Evolutionary conservation across 2,797 vertebrate genomes (phyloP).

Genomic region (Darevskia nairensis): DNA sequence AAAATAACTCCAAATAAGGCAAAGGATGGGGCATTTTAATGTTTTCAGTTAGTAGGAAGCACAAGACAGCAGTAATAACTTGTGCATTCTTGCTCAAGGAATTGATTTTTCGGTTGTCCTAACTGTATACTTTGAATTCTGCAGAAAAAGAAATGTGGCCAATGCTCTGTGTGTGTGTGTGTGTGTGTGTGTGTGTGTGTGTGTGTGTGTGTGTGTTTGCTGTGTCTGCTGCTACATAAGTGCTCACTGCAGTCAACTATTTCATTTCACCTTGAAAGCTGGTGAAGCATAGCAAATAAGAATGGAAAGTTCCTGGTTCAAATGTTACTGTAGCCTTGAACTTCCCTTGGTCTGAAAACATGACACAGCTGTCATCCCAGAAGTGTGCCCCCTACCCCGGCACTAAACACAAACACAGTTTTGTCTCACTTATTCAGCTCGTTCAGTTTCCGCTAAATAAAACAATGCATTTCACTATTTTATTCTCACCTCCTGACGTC

Average conservation of each 20-base stretch:
- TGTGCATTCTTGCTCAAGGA: neutral
- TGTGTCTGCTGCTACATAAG: neutral
- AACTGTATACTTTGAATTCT: neutral
- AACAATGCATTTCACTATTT: neutral
- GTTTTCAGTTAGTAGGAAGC: neutral
- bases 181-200: neutral
- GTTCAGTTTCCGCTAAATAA: neutral
- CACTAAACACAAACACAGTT: neutral
- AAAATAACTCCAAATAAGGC: neutral
- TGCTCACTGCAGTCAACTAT: neutral
- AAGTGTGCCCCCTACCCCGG: neutral
- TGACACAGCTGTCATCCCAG: neutral
- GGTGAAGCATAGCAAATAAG: neutral
- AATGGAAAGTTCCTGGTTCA: neutral
- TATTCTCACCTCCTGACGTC: neutral
- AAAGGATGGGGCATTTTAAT: accelerated
- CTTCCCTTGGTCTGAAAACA: neutral
- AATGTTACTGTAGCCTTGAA: neutral
- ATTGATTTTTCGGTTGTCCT: neutral
- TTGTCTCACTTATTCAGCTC: neutral
- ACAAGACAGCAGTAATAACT: neutral
- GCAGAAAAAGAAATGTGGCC: neutral
- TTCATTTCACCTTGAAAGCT: neutral
- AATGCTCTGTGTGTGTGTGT: neutral
- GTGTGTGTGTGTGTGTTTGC: neutral